Percentiles rank a stretch among this genome's conserved stretches.
Evolutionary conservation across 2,888 invertebrate species (phyloP).

Genomic region (Acanthopleura granulata): DNA sequence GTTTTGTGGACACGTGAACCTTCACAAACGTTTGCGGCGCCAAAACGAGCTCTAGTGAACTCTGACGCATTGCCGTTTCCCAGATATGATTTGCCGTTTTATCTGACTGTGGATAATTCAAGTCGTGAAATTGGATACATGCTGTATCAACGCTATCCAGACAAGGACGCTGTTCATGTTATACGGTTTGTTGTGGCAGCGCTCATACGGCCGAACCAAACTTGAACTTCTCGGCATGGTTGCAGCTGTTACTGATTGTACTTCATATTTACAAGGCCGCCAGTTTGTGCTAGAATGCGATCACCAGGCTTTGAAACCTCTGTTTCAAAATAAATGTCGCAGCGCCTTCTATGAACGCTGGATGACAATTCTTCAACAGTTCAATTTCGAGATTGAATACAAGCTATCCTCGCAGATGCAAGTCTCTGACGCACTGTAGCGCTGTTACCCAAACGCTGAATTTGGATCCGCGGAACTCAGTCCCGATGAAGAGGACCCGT

Average conservation of each 20-base stretch:
- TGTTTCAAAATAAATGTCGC: constrained; percentile 9
- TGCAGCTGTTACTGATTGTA: not conserved
- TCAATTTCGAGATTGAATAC: constrained; percentile 11
- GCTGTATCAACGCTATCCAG: constrained; percentile 10
- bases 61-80: constrained; percentile 24
- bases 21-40: constrained; percentile 16
- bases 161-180: not conserved
- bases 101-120: constrained; percentile 21
- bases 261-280: constrained; percentile 4
- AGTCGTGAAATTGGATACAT: constrained; percentile 21
- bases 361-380: constrained; percentile 11
- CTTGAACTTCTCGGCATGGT: constrained; percentile 18
- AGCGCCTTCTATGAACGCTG: constrained; percentile 17
- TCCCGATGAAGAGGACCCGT: constrained; percentile 17
- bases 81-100: constrained; percentile 22
- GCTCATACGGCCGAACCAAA: constrained; percentile 14
- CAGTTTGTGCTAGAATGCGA: constrained; percentile 14
- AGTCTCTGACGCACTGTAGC: constrained; percentile 6
- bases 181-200: constrained; percentile 11
- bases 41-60: constrained; percentile 14
- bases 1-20: constrained; percentile 20
- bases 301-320: constrained; percentile 13
- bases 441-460: not conserved
- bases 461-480: not conserved
- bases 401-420: constrained; percentile 6